These are phyloP conservation scores for Euschistus heros DNA, from an alignment of 1,140 invertebrate genomes.

Conservation along the genomic window DNA sequence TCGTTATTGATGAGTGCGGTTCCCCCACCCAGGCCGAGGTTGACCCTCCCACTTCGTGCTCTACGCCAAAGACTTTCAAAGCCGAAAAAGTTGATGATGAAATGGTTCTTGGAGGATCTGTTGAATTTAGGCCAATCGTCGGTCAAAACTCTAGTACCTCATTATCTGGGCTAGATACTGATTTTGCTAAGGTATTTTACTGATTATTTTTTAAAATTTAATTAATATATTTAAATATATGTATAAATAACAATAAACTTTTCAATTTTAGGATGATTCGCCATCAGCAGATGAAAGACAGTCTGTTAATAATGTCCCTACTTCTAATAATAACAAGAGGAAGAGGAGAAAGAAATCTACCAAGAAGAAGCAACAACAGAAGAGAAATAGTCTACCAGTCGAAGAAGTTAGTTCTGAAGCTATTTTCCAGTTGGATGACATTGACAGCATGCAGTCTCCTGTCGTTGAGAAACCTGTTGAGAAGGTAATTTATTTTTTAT, in stretches of 20 bases:
- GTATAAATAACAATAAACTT: background rate
- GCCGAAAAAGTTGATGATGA: constrained; percentile 31
- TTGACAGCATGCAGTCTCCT: constrained; percentile 15
- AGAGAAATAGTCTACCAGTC: constrained; percentile 17
- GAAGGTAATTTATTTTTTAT: no score
- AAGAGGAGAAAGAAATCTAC: constrained; percentile 66
- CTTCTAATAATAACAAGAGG: constrained; percentile 44
- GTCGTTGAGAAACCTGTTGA: no score
- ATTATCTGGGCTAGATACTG: constrained; percentile 22
- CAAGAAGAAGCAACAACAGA: constrained; percentile 58
- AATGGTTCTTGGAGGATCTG: constrained; percentile 25
- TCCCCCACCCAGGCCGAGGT: no score
- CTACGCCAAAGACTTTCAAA: constrained; percentile 31
- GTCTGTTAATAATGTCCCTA: constrained; percentile 33
- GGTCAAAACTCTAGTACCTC: constrained; percentile 15
- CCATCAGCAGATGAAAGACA: constrained; percentile 27
- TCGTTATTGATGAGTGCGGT: no score
- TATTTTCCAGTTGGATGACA: constrained; percentile 30
- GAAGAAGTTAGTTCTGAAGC: constrained; percentile 4
- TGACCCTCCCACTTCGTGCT: background rate
- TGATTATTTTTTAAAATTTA: no score
- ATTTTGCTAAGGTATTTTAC: constrained; percentile 23
- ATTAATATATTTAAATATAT: no score
- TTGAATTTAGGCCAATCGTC: constrained; percentile 33
- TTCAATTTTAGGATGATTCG: constrained; percentile 20